These are phyloP conservation scores for Okapia johnstoni DNA, from an alignment of 2,113 vertebrate species.

Conservation along the genomic window DNA sequence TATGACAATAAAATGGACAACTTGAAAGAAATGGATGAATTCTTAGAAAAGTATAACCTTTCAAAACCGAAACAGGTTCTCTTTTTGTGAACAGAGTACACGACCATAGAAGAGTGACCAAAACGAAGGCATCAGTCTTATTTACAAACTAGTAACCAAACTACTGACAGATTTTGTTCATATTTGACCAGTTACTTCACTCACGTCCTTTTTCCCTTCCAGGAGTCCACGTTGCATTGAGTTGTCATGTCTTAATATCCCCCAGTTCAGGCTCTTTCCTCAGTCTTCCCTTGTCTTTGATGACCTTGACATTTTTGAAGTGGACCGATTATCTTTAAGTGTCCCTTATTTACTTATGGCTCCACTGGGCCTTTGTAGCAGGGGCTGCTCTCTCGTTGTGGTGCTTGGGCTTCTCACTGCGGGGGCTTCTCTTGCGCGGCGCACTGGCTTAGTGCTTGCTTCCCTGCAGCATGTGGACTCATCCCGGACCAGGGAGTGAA, in stretches of 20 bases:
- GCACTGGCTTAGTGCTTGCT: neutral
- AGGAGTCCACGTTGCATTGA: neutral
- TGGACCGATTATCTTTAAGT: neutral
- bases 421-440: neutral
- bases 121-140: neutral
- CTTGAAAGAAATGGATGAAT: neutral
- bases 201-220: neutral
- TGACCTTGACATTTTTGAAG: neutral
- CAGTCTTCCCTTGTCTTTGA: neutral
- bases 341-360: neutral
- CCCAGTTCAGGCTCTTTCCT: neutral
- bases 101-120: neutral
- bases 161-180: neutral
- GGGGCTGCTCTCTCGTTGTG: neutral
- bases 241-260: neutral
- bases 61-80: neutral
- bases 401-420: accelerated
- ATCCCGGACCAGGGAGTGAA: neutral
- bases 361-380: neutral
- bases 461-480: neutral
- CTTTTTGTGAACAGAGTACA: neutral
- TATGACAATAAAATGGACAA: neutral
- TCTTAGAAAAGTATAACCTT: neutral
- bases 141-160: neutral
- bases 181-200: neutral